phyloP scores from a whole-genome alignment of 2,113 vertebrate genomes.

The Dicaeum eximium region DNA sequence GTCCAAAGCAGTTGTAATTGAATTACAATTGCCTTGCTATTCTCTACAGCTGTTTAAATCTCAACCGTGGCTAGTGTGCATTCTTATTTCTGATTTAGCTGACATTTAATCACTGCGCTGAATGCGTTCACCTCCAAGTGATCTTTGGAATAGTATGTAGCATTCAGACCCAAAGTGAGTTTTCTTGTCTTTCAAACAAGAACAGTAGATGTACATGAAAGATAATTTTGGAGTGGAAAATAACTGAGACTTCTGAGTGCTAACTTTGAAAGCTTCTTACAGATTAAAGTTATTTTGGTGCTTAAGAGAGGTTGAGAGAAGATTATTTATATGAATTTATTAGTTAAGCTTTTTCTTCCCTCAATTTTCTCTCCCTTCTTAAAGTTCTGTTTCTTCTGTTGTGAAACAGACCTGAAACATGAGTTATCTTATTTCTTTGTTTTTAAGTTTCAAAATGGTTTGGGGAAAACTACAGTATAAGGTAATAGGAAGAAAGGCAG shows the following conservation, averaged over 20 bases:
- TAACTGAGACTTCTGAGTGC: slow-evolving; percentile 39
- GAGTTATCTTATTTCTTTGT: not conserved
- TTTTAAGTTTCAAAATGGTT: not conserved
- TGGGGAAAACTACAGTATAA: not conserved
- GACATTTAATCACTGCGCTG: not conserved
- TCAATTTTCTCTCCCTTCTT: not conserved
- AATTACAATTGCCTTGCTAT: not conserved
- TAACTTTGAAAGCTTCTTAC: slow-evolving; percentile 53
- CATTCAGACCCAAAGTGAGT: not conserved
- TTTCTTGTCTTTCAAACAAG: not conserved
- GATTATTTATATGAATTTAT: slow-evolving; percentile 40
- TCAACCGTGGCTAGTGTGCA: not conserved
- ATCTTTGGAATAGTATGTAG: not conserved
- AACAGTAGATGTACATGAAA: not conserved
- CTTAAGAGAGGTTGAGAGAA: not conserved
- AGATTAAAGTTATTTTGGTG: slow-evolving; percentile 50
- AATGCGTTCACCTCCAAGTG: not conserved
- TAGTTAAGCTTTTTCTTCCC: not conserved
- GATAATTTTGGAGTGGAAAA: slow-evolving; percentile 27
- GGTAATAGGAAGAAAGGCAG: not conserved
- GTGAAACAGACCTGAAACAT: not conserved
- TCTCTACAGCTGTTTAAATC: not conserved
- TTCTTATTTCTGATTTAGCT: not conserved
- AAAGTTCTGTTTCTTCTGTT: not conserved
- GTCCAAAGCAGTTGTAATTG: not conserved